Evolutionary conservation across 2,797 vertebrate genomes (phyloP).

Genomic region (Paguma larvata): DNA sequence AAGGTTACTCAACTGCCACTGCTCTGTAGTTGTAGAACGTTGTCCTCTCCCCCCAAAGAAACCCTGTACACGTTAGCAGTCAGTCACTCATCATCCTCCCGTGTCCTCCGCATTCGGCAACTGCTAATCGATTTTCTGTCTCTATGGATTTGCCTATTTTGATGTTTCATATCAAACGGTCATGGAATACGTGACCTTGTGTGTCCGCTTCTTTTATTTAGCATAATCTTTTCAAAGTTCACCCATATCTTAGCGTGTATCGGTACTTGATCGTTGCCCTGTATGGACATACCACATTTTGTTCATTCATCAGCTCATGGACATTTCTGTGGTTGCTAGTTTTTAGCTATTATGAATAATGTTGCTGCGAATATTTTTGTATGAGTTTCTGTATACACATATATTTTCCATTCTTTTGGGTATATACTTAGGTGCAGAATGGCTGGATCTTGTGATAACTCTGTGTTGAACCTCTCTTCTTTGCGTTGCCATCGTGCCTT

Average conservation of each 20-base stretch:
- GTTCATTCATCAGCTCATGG: neutral
- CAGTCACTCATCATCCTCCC: neutral
- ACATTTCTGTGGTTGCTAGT: neutral
- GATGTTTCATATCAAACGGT: slow-evolving; percentile 5
- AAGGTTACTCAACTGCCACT: neutral
- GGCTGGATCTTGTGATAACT: slow-evolving; percentile 4
- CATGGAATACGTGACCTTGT: neutral
- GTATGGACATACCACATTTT: neutral
- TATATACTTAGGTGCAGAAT: neutral
- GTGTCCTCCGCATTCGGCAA: neutral
- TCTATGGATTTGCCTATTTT: slow-evolving; percentile 40
- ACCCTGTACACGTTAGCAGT: neutral
- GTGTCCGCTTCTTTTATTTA: slow-evolving; percentile 39
- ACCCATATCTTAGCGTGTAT: neutral
- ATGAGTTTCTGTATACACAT: neutral
- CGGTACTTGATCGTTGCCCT: neutral
- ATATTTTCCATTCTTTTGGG: slow-evolving; percentile 30
- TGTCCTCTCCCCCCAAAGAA: neutral
- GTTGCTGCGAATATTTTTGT: neutral
- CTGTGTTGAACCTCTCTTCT: neutral
- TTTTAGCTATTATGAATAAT: slow-evolving; percentile 36
- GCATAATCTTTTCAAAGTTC: slow-evolving; percentile 17
- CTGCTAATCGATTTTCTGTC: neutral
- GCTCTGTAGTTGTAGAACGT: neutral
- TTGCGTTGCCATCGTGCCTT: neutral